A percentile compares a stretch with the other conserved stretches of the same genome.
phyloP scores from a whole-genome alignment of 2,113 vertebrate species.

The Phyllostomus discolor region DNA sequence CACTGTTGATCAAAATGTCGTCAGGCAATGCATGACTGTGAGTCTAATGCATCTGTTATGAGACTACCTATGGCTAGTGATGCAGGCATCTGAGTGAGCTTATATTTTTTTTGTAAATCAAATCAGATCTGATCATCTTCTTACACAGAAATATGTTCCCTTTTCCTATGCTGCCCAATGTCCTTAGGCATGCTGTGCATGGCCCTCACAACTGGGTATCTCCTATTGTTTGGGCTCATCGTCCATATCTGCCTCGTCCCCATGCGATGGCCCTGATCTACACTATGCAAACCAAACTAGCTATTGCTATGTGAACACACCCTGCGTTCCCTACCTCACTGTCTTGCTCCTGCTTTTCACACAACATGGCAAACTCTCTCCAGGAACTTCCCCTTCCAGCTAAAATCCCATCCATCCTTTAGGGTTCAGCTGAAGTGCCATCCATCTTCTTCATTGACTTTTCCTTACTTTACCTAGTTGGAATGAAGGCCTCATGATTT shows the following conservation, averaged over 20 bases:
- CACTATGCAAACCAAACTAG: neutral
- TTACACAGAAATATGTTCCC: neutral
- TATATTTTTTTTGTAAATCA: neutral
- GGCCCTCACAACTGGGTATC: neutral
- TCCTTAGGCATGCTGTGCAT: neutral
- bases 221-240: neutral
- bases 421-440: neutral
- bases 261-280: neutral
- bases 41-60: neutral
- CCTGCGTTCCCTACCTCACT: neutral
- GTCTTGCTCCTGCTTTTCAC: neutral
- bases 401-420: neutral
- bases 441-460: neutral
- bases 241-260: neutral
- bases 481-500: neutral
- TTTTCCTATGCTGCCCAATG: neutral
- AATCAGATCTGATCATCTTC: neutral
- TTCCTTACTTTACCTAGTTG: neutral
- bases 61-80: neutral
- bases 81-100: neutral
- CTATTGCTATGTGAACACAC: neutral
- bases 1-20: neutral
- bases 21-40: neutral
- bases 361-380: neutral
- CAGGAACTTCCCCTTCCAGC: neutral